Evolutionary conservation across 2,797 vertebrate species (phyloP).

Genomic region (Sparus aurata): DNA sequence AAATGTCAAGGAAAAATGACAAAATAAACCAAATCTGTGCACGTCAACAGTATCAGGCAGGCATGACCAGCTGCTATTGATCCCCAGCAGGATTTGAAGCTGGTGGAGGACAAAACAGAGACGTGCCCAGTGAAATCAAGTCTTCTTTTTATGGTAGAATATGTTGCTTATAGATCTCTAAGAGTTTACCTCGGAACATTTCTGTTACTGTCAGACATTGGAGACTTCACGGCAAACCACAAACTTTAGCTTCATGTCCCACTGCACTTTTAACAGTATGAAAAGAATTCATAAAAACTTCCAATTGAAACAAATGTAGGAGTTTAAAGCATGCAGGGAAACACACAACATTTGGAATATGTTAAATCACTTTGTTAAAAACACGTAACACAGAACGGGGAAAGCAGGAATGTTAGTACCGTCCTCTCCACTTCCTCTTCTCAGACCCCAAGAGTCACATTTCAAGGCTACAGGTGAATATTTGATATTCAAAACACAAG

Average conservation of each 20-base stretch:
- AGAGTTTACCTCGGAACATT: too few species aligned
- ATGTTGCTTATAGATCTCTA: too few species aligned
- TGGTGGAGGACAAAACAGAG: too few species aligned
- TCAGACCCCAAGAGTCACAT: background rate
- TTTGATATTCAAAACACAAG: background rate
- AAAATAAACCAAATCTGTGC: too few species aligned
- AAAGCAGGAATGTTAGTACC: conserved; percentile 15
- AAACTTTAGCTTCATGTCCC: conserved; percentile 21
- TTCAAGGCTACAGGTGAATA: background rate
- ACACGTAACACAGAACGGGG: background rate
- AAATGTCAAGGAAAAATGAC: too few species aligned
- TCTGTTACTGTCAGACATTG: too few species aligned
- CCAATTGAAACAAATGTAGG: background rate
- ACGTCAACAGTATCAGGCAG: too few species aligned
- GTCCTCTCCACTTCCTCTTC: too few species aligned
- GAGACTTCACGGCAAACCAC: background rate
- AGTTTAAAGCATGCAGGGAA: conserved; percentile 5
- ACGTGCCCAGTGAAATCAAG: too few species aligned
- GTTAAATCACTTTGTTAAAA: conserved; percentile 4
- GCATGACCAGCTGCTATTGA: too few species aligned
- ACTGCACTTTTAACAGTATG: conserved; percentile 17
- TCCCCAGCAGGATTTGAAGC: too few species aligned
- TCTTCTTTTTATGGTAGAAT: too few species aligned
- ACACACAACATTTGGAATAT: background rate
- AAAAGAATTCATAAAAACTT: background rate